Percentiles rank a stretch among this genome's conserved stretches.
These are phyloP conservation scores for Thymelicus sylvestris DNA, from an alignment of 2,888 invertebrate species.

Conservation along the genomic window DNA sequence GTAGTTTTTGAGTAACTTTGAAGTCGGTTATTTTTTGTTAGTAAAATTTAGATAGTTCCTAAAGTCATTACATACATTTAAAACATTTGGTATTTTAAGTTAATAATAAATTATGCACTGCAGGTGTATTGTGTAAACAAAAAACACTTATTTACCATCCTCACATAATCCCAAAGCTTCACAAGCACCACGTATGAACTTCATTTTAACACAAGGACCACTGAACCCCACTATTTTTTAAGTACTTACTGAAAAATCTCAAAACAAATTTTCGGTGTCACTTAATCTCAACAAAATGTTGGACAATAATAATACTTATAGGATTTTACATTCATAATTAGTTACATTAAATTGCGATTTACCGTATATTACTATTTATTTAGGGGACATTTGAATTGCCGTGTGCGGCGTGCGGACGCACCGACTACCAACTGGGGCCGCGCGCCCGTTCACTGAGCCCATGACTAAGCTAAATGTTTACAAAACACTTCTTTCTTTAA, in stretches of 20 bases:
- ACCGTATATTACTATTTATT: background rate
- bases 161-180: constrained; percentile 21
- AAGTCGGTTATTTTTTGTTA: too few species aligned
- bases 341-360: background rate
- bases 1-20: too few species aligned
- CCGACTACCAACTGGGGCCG: background rate
- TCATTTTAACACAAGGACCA: constrained; percentile 11
- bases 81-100: too few species aligned
- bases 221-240: background rate
- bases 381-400: background rate
- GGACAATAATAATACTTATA: background rate
- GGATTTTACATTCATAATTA: background rate
- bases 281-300: background rate
- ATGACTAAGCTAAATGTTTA: constrained; percentile 31
- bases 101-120: too few species aligned
- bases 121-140: too few species aligned
- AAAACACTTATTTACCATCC: constrained; percentile 17
- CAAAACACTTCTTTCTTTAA: constrained; percentile 1
- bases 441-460: constrained; percentile 2
- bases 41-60: too few species aligned
- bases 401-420: constrained; percentile 11
- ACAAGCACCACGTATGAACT: constrained; percentile 20
- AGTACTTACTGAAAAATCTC: background rate
- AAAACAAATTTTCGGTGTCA: background rate
- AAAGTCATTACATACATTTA: too few species aligned